phyloP scores from a whole-genome alignment of 1,140 invertebrate species.

The Bombus superbus region DNA sequence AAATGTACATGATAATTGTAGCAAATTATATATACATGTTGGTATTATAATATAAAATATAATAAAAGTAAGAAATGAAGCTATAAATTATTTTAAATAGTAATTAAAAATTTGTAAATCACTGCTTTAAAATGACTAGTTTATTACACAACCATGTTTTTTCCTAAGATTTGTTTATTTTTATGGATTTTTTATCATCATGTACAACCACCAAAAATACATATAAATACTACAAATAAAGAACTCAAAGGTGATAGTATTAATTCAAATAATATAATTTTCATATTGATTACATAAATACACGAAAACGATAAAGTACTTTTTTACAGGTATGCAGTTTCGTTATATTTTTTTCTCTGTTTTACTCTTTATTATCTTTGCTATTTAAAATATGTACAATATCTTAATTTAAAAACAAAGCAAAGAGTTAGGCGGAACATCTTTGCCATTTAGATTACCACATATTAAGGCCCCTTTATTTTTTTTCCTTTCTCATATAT shows the following conservation, averaged over 20 bases:
- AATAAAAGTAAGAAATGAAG: slow-evolving; percentile 42
- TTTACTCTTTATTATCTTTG: slow-evolving; percentile 51
- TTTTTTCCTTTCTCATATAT: slow-evolving; percentile 51
- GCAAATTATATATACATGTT: slow-evolving; percentile 55
- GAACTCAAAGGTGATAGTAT: neutral
- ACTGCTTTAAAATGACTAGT: slow-evolving; percentile 23
- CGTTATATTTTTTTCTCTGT: slow-evolving; percentile 47
- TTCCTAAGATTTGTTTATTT: slow-evolving; percentile 11
- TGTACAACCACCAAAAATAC: slow-evolving; percentile 9
- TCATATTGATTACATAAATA: slow-evolving; percentile 20
- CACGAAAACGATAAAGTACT: slow-evolving; percentile 33
- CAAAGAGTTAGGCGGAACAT: slow-evolving; percentile 58
- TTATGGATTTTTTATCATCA: neutral
- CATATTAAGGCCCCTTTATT: slow-evolving; percentile 66
- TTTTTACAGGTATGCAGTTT: slow-evolving; percentile 53
- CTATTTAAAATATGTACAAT: slow-evolving; percentile 64
- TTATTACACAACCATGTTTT: slow-evolving; percentile 19
- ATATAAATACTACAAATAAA: slow-evolving; percentile 31
- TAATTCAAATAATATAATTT: slow-evolving; percentile 26
- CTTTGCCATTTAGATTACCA: slow-evolving; percentile 59
- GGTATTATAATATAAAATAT: slow-evolving; percentile 36
- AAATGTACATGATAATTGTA: slow-evolving; percentile 26
- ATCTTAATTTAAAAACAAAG: slow-evolving; percentile 58
- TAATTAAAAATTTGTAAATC: slow-evolving; percentile 38
- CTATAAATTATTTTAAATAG: slow-evolving; percentile 47